Evolutionary conservation across 2,888 invertebrate species (phyloP).

Genomic region (Patella caerulea): DNA sequence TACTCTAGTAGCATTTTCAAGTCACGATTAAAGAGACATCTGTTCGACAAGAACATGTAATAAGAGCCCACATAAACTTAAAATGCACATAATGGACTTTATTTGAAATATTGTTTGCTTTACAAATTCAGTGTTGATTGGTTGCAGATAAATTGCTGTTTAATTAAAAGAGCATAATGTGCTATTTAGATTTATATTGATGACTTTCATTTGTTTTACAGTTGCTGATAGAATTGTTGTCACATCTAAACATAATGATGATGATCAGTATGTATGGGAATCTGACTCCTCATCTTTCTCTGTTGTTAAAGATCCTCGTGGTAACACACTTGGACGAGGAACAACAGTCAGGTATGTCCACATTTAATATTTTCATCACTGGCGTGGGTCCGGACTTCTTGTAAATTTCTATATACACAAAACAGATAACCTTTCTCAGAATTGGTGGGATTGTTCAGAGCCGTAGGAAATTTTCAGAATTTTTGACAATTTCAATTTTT

Average conservation of each 20-base stretch:
- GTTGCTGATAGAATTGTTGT: constrained; percentile 97
- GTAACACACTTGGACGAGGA: constrained; percentile 90
- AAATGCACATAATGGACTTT: no score
- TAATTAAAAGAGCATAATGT: no score
- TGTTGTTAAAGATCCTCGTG: constrained; percentile 94
- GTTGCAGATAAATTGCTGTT: no score
- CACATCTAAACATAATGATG: constrained; percentile 91
- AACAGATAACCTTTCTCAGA: neutral
- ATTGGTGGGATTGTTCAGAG: neutral
- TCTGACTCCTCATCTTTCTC: constrained; percentile 93
- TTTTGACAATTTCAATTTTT: neutral
- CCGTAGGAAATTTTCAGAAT: neutral
- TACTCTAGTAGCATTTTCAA: no score
- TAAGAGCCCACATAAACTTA: no score
- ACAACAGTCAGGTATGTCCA: constrained; percentile 81
- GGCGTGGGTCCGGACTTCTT: no score
- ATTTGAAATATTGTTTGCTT: no score
- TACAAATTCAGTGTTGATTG: no score
- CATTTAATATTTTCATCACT: no score
- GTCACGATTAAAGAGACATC: no score
- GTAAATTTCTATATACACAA: neutral
- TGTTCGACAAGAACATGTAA: no score
- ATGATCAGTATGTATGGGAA: constrained; percentile 95
- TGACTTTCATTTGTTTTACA: constrained; percentile 37
- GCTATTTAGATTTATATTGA: neutral